Evolutionary conservation across 2,113 vertebrate species (phyloP).

Genomic region (Microtus richardsoni): DNA sequence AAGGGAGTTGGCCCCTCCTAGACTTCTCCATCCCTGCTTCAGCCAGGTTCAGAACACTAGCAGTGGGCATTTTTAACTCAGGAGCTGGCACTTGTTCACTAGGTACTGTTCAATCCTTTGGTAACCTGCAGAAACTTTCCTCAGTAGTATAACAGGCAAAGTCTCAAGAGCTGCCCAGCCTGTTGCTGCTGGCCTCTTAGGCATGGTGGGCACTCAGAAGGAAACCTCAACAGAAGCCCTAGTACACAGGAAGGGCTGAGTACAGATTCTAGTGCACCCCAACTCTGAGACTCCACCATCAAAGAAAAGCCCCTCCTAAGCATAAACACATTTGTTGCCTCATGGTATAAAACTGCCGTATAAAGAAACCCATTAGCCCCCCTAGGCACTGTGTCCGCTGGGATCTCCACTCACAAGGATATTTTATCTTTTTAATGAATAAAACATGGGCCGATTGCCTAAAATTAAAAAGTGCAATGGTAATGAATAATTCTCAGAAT

Average conservation of each 20-base stretch:
- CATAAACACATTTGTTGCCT: neutral
- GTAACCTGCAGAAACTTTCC: neutral
- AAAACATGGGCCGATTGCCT: slow-evolving; percentile 60
- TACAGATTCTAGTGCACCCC: neutral
- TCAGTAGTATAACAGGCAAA: neutral
- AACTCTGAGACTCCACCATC: neutral
- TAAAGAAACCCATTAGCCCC: slow-evolving; percentile 62
- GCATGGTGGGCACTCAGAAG: neutral
- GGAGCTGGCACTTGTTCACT: neutral
- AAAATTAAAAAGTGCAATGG: slow-evolving; percentile 56
- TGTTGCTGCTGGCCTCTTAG: neutral
- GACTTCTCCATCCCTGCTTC: neutral
- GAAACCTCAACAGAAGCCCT: too few species aligned
- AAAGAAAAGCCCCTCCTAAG: neutral
- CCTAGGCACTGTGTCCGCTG: neutral
- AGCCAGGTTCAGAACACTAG: accelerated
- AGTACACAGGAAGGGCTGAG: neutral
- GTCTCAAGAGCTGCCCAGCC: neutral
- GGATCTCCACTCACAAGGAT: slow-evolving; percentile 34
- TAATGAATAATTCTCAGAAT: slow-evolving; percentile 20
- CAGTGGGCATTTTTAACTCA: neutral
- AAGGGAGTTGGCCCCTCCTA: neutral
- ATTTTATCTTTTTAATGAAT: slow-evolving; percentile 77
- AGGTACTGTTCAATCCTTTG: neutral
- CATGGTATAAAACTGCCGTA: slow-evolving; percentile 22